These are phyloP conservation scores for Proisotoma minuta DNA, from an alignment of 2,888 invertebrate species.

Conservation along the genomic window DNA sequence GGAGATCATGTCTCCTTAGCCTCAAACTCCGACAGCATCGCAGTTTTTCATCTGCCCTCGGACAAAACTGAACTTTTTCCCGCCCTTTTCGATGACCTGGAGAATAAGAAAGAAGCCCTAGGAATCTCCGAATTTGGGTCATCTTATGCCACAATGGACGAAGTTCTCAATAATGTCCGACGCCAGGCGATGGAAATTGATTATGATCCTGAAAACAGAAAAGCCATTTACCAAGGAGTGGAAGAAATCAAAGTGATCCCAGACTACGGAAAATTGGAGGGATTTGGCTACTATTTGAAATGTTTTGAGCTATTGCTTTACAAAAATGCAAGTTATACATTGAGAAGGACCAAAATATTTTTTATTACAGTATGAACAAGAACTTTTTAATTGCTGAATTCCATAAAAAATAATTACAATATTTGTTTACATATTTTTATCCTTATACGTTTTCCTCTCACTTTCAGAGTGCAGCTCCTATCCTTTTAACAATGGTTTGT, in stretches of 20 bases:
- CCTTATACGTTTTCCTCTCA: too few species aligned
- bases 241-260: background rate
- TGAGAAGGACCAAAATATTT: background rate
- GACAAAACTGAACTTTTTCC: slow-evolving; percentile 58
- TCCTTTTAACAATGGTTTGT: background rate
- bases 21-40: slow-evolving; percentile 50
- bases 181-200: background rate
- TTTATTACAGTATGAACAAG: too few species aligned
- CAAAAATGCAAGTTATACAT: background rate
- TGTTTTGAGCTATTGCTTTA: background rate
- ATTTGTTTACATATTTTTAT: background rate
- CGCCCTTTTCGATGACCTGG: slow-evolving; percentile 61
- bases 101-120: slow-evolving; percentile 57
- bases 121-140: slow-evolving; percentile 72
- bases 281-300: background rate
- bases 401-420: too few species aligned
- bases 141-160: slow-evolving; percentile 82
- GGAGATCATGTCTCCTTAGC: background rate
- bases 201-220: slow-evolving; percentile 3
- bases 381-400: too few species aligned
- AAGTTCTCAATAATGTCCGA: slow-evolving; percentile 50
- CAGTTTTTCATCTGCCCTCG: slow-evolving; percentile 58
- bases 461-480: background rate
- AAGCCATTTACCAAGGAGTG: background rate
- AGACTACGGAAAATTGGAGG: background rate